Conservation (phyloP, 1,140 invertebrate species). For the Drosophila takahashii region DNA sequence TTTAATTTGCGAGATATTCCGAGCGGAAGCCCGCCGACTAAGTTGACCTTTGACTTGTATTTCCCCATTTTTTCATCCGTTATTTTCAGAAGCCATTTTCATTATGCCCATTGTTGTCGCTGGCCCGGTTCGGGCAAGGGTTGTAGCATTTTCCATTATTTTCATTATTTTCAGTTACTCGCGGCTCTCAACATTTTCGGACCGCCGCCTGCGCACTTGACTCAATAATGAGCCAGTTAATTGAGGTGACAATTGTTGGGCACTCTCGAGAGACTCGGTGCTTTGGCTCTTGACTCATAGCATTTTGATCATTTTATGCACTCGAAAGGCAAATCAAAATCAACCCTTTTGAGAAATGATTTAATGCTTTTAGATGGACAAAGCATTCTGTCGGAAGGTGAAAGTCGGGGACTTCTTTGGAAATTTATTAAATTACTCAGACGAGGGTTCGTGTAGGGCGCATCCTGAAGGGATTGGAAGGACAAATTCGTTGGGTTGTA, state of each 20-base stretch:
- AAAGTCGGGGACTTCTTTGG: not conserved
- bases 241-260: conserved; percentile 76
- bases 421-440: conserved; percentile 2
- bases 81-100: conserved; percentile 58
- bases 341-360: conserved; percentile 47
- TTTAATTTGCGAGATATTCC: conserved; percentile 78
- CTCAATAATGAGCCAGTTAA: conserved; percentile 78
- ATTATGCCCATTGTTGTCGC: conserved; percentile 51
- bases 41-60: conserved; percentile 66
- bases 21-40: conserved; percentile 55
- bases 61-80: conserved; percentile 28
- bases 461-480: conserved; percentile 1
- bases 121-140: conserved; percentile 7
- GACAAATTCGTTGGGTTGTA: conserved; percentile 5
- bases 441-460: conserved; percentile 9
- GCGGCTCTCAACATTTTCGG: conserved; percentile 27
- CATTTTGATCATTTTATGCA: conserved; percentile 79
- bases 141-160: conserved; percentile 40
- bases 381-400: not conserved
- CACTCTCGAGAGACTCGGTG: conserved; percentile 37
- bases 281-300: conserved; percentile 59
- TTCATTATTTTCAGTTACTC: conserved; percentile 42
- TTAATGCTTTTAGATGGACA: conserved; percentile 59
- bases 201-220: conserved; percentile 49
- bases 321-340: conserved; percentile 22